Conservation (phyloP, 2,888 invertebrate genomes). For the Rotaria socialis region DNA sequence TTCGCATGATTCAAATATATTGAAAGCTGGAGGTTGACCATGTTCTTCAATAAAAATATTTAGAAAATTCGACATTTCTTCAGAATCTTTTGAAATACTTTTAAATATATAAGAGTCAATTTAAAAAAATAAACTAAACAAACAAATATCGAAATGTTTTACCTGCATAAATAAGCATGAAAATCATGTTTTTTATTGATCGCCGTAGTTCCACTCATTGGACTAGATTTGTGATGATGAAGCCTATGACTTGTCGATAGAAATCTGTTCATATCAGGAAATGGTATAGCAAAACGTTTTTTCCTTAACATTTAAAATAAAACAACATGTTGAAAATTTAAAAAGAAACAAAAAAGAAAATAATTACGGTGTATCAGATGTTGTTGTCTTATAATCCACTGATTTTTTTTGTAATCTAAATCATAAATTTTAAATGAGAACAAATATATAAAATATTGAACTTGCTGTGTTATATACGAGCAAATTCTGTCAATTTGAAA, state of each 20-base stretch:
- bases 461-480: background rate
- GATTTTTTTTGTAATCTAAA: background rate
- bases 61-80: constrained; percentile 10
- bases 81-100: constrained; percentile 13
- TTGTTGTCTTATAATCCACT: background rate
- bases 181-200: background rate
- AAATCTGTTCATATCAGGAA: constrained; percentile 20
- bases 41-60: constrained; percentile 28
- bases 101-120: no score
- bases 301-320: no score
- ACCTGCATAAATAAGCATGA: constrained; percentile 37
- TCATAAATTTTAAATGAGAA: background rate
- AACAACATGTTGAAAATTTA: no score
- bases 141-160: background rate
- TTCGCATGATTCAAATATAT: constrained; percentile 35
- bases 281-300: constrained; percentile 19
- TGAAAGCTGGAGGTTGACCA: background rate
- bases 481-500: background rate
- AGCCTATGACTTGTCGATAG: background rate
- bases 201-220: background rate
- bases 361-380: background rate
- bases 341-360: no score
- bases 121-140: background rate
- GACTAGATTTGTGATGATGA: background rate
- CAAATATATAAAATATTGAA: background rate